Conservation (phyloP, 2,113 vertebrate species). For the Bos javanicus region DNA sequence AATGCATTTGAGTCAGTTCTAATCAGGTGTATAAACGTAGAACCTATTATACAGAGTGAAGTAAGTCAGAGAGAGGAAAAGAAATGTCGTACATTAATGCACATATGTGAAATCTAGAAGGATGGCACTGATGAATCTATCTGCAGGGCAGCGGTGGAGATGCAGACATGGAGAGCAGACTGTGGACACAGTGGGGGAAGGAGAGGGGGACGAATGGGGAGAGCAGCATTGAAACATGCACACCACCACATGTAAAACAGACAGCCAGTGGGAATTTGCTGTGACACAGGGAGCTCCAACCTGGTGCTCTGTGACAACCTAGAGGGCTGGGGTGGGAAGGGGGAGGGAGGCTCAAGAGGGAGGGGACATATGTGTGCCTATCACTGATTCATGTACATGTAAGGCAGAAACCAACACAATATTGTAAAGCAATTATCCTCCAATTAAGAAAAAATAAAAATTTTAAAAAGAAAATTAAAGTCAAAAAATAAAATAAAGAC, state of each 20-base stretch:
- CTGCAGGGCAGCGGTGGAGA: background rate
- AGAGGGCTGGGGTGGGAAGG: background rate
- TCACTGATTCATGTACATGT: background rate
- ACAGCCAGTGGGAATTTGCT: background rate
- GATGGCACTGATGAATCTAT: rapidly evolving
- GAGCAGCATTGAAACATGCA: background rate
- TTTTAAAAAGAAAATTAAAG: background rate
- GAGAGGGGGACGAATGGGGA: rapidly evolving
- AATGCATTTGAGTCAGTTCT: background rate
- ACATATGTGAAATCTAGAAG: background rate
- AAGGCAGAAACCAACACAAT: background rate
- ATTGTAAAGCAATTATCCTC: background rate
- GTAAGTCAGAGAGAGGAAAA: background rate
- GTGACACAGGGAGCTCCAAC: background rate
- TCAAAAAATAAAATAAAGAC: background rate
- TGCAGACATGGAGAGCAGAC: background rate
- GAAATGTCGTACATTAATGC: background rate
- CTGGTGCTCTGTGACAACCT: background rate
- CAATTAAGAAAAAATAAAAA: background rate
- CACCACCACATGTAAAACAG: background rate
- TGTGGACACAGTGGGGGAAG: background rate
- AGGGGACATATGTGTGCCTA: background rate
- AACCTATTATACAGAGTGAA: background rate
- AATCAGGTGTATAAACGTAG: background rate
- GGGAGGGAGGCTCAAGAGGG: no score